Base-by-base conservation (phyloP, 2,888 invertebrate species). In the Cryptocheilus praepositus region DNA sequence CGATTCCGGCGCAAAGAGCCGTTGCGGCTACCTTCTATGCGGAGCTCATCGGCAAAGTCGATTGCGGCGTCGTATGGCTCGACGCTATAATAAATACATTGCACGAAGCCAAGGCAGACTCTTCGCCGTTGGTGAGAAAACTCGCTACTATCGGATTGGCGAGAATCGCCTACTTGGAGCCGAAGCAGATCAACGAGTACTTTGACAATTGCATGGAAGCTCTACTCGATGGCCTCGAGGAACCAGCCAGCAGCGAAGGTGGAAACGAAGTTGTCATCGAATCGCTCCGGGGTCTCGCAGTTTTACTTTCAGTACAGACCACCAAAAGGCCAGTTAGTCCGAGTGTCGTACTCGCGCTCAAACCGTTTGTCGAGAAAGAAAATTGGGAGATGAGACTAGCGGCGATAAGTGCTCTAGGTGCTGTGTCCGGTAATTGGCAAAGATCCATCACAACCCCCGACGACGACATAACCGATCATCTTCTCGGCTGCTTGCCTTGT, bases 291-390 rank as follows among this genome's bases (percentile, higher is more conserved):
- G 87, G 88, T 0, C 78, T 88, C 19, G 78, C 85, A 1, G 67
- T 84, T 11, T 61, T 88, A 2, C 58, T 87, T 3, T 82, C 85
- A 2, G 76, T 79, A 15, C 80, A 82, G 56, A 82, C 79, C 0
- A 82, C 79, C 0, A 78, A 79, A 56, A 80, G 68, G 13, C 81
- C 85, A 0, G 79, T 86, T 8, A 87, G 83, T 58, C 87, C 87
- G 0, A 76, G 84, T 8, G 80, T 88, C 2, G 80, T 87, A 3
- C 63, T 88, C 4, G 82, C 86, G 0, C 71, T 88, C n/a, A 88
- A 86, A 46, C 86, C 88, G 3, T 88, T 87, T 51, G 72, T 86
- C 8, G 88, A 87, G 60, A 86, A 86, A 58, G 86, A 87, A 57
- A 84, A 86, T 61, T 81, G 80, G 80, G 84, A 88, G 63, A 85